Percentiles rank a stretch among this genome's conserved stretches.
These are phyloP conservation scores for Astyanax mexicanus DNA, from an alignment of 2,797 vertebrate genomes.

Conservation along the genomic window DNA sequence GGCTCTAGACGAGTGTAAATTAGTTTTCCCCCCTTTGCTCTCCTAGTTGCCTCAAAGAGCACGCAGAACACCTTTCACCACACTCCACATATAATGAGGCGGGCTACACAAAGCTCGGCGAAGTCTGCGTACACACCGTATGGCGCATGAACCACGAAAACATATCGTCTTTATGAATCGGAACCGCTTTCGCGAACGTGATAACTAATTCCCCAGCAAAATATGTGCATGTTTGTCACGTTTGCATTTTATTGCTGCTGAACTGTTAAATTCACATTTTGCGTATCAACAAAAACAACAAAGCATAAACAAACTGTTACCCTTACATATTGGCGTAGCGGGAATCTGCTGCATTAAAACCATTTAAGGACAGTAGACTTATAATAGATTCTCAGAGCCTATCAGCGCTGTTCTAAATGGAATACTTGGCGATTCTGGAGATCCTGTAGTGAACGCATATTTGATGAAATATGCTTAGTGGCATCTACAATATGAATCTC, in stretches of 20 bases:
- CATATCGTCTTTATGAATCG: constrained; percentile 34
- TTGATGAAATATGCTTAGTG: background rate
- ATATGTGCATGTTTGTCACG: constrained; percentile 51
- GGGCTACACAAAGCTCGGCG: constrained; percentile 53
- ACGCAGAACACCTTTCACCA: constrained; percentile 62
- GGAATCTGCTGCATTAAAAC: constrained; percentile 33
- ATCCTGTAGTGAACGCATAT: background rate
- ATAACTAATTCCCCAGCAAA: constrained; percentile 52
- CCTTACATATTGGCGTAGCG: constrained; percentile 5
- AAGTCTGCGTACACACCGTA: constrained; percentile 50
- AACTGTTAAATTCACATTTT: constrained; percentile 50
- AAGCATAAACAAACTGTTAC: constrained; percentile 49
- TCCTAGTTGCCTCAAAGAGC: constrained; percentile 59
- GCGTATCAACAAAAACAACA: constrained; percentile 41
- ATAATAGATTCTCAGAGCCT: background rate
- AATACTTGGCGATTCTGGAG: background rate
- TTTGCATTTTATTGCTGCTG: constrained; percentile 49
- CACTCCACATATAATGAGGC: constrained; percentile 58
- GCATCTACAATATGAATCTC: background rate
- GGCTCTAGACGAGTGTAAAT: constrained; percentile 67
- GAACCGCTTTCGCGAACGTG: constrained; percentile 38
- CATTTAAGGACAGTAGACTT: constrained; percentile 25
- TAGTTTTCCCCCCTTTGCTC: constrained; percentile 60
- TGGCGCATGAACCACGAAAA: constrained; percentile 44
- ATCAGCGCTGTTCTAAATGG: constrained; percentile 2